A percentile compares a stretch with the other conserved stretches of the same genome.
Evolutionary conservation across 92 coral and sea anemone genomes (phyloP).

Genomic region (Micromussa lordhowensis): DNA sequence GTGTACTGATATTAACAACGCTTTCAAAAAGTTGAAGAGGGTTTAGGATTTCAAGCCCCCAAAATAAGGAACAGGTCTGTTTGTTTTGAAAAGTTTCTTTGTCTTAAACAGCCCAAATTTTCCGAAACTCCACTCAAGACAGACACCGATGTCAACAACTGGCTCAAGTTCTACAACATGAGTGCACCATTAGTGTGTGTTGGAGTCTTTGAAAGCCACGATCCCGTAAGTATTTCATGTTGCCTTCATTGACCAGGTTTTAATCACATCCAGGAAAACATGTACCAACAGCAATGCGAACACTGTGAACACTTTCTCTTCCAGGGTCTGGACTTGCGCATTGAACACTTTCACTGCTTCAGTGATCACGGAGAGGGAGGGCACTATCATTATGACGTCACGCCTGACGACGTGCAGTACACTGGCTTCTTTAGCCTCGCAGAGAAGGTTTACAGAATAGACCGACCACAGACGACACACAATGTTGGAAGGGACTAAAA

Average conservation of each 20-base stretch:
- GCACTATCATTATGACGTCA: slow-evolving; percentile 94
- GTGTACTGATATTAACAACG: no score
- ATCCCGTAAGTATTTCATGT: slow-evolving; percentile 75
- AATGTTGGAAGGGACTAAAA: slow-evolving; percentile 69
- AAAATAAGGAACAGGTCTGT: not conserved
- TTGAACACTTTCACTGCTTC: slow-evolving; percentile 97
- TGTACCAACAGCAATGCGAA: no score
- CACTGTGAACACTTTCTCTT: not conserved
- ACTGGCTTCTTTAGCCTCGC: slow-evolving; percentile 93
- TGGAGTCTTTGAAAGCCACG: slow-evolving; percentile 92
- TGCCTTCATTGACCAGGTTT: not conserved
- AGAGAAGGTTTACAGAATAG: slow-evolving; percentile 86
- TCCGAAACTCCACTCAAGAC: slow-evolving; percentile 78
- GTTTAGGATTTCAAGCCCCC: not conserved
- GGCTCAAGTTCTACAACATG: slow-evolving; percentile 95
- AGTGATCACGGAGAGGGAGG: slow-evolving; percentile 98
- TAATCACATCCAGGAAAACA: not conserved
- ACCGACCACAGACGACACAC: slow-evolving; percentile 82
- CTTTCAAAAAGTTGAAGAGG: no score
- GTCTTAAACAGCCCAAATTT: slow-evolving; percentile 77
- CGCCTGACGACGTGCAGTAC: slow-evolving; percentile 93
- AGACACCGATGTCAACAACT: slow-evolving; percentile 82
- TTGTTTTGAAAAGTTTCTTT: not conserved
- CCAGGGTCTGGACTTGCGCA: slow-evolving; percentile 94
- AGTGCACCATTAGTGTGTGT: slow-evolving; percentile 89